Evolutionary conservation across 2,888 invertebrate genomes (phyloP).

Genomic region (Pyrgus malvae): DNA sequence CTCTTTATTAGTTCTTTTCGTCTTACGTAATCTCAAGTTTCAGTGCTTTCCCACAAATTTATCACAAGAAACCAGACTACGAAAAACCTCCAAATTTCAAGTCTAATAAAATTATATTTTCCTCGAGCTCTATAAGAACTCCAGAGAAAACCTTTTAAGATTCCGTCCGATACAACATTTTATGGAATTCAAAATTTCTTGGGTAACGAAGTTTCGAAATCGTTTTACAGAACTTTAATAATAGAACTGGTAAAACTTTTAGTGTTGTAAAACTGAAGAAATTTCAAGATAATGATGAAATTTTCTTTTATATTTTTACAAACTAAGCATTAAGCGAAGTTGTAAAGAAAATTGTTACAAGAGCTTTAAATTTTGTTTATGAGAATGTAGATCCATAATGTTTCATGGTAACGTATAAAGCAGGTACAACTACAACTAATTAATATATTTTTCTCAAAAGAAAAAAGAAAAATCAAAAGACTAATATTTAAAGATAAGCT

Average conservation of each 20-base stretch:
- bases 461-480: too few species aligned
- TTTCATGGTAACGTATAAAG: too few species aligned
- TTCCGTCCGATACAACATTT: constrained; percentile 16
- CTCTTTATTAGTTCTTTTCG: constrained; percentile 5
- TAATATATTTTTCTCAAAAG: too few species aligned
- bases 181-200: background rate
- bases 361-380: too few species aligned
- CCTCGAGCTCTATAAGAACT: constrained; percentile 1
- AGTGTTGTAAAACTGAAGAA: background rate
- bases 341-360: constrained; percentile 1
- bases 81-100: background rate
- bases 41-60: background rate
- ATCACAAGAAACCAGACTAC: background rate
- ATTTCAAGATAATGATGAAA: background rate
- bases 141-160: background rate
- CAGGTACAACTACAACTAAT: too few species aligned
- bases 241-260: constrained; percentile 6
- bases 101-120: constrained; percentile 3
- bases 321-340: too few species aligned
- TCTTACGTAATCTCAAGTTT: constrained; percentile 7
- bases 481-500: too few species aligned
- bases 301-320: too few species aligned
- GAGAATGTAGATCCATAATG: too few species aligned
- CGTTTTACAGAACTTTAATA: background rate
- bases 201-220: background rate